phyloP scores from a whole-genome alignment of 2,888 invertebrate genomes.

The Dicyrtoma fusca region DNA sequence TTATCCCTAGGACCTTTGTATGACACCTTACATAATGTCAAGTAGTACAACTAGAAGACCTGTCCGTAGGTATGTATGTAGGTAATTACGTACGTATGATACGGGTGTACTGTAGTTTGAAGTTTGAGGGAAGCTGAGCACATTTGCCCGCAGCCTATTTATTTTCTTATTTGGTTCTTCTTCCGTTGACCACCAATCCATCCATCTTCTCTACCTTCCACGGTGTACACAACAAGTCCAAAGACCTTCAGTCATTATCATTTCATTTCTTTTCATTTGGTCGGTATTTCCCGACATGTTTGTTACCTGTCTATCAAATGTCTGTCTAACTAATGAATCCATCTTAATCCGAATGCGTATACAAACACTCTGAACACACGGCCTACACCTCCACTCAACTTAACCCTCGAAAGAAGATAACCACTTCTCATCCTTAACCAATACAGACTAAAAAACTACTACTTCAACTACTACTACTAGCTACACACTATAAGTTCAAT shows the following conservation, averaged over 20 bases:
- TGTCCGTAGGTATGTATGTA: too few relatives aligned
- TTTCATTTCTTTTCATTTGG: conserved; percentile 20
- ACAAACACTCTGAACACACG: conserved; percentile 2
- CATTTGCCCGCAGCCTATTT: too few relatives aligned
- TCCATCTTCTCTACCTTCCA: conserved; percentile 16
- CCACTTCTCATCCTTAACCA: background rate
- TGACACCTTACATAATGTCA: too few relatives aligned
- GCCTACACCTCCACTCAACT: background rate
- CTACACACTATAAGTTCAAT: too few relatives aligned
- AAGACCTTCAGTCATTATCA: conserved; percentile 29
- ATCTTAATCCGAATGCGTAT: conserved; percentile 33
- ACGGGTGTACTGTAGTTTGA: too few relatives aligned
- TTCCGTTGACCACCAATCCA: background rate
- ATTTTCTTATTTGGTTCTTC: too few relatives aligned
- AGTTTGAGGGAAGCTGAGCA: too few relatives aligned
- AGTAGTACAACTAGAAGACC: too few relatives aligned
- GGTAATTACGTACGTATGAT: too few relatives aligned
- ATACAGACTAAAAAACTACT: too few relatives aligned
- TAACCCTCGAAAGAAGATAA: background rate
- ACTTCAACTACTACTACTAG: too few relatives aligned
- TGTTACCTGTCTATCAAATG: conserved; percentile 38
- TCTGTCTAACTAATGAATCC: conserved; percentile 44
- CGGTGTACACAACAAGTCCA: conserved; percentile 3
- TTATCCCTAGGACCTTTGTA: too few relatives aligned
- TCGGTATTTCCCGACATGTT: conserved; percentile 33